Evolutionary conservation across 2,888 invertebrate species (phyloP).

Genomic region (Apantesis nais): DNA sequence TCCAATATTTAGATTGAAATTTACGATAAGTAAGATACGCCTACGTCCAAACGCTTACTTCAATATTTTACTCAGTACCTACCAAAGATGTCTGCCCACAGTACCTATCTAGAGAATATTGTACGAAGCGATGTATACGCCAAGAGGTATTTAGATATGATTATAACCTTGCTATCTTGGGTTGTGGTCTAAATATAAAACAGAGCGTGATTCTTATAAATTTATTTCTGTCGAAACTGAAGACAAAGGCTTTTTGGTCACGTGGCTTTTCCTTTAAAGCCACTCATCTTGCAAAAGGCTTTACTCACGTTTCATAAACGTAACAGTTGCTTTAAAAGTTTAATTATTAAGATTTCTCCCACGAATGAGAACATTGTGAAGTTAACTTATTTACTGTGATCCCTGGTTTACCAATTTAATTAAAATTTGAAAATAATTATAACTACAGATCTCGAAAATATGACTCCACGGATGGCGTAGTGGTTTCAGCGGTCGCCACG

Average conservation of each 20-base stretch:
- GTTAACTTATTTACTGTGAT: no score
- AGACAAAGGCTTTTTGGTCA: no score
- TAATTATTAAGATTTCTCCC: neutral
- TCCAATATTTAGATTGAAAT: neutral
- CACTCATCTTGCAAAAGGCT: neutral
- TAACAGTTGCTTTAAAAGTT: neutral
- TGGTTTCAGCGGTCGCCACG: no score
- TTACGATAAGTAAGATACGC: neutral
- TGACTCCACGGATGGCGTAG: no score
- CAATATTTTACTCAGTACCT: slow-evolving; percentile 12
- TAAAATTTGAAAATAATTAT: no score
- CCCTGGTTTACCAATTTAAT: no score
- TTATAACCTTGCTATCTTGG: slow-evolving; percentile 39
- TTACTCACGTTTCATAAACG: neutral
- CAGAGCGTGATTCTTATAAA: no score
- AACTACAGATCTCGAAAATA: no score
- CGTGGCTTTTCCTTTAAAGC: neutral
- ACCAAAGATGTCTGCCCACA: slow-evolving; percentile 21
- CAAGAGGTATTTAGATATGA: slow-evolving; percentile 43
- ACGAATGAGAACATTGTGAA: neutral
- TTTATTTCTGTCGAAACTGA: no score
- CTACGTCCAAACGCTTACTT: neutral
- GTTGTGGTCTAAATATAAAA: slow-evolving; percentile 7
- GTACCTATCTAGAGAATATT: slow-evolving; percentile 7
- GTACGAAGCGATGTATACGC: slow-evolving; percentile 23